Evolutionary conservation across 1,140 invertebrate species (phyloP).

Genomic region (Brachionus paranguensis): DNA sequence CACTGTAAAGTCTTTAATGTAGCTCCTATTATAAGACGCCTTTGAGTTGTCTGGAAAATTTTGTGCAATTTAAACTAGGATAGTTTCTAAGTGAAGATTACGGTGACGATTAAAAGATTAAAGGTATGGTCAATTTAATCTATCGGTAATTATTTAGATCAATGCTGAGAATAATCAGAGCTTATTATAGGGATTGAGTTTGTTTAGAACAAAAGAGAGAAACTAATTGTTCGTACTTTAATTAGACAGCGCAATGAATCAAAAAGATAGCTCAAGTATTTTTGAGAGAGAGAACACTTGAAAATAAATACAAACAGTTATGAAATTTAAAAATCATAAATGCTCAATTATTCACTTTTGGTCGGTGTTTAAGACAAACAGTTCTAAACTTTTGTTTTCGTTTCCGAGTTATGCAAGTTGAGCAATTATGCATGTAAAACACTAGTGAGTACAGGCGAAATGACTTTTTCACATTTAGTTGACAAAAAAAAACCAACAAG

Average conservation of each 20-base stretch:
- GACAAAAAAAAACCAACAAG: background rate
- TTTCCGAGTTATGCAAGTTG: conserved; percentile 4
- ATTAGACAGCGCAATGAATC: background rate
- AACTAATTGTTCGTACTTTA: conserved; percentile 24
- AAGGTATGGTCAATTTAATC: background rate
- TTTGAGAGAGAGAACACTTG: background rate
- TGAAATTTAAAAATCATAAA: conserved; percentile 2
- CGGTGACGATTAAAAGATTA: background rate
- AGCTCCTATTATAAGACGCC: background rate
- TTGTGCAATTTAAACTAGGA: background rate
- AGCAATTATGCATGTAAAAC: background rate
- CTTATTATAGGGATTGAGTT: conserved; percentile 1
- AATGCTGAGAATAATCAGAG: background rate
- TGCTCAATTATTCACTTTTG: conserved; percentile 1
- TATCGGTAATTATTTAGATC: background rate
- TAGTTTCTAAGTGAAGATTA: background rate
- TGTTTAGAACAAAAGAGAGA: background rate
- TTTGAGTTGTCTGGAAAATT: background rate
- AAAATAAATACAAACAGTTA: conserved; percentile 18
- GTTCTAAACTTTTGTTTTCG: background rate
- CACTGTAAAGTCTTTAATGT: too few relatives aligned
- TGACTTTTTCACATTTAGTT: background rate
- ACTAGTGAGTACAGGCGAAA: background rate
- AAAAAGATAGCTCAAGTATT: conserved; percentile 25
- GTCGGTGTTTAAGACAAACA: background rate